phyloP scores from a whole-genome alignment of 2,797 vertebrate genomes.

The Myripristis jacobus region DNA sequence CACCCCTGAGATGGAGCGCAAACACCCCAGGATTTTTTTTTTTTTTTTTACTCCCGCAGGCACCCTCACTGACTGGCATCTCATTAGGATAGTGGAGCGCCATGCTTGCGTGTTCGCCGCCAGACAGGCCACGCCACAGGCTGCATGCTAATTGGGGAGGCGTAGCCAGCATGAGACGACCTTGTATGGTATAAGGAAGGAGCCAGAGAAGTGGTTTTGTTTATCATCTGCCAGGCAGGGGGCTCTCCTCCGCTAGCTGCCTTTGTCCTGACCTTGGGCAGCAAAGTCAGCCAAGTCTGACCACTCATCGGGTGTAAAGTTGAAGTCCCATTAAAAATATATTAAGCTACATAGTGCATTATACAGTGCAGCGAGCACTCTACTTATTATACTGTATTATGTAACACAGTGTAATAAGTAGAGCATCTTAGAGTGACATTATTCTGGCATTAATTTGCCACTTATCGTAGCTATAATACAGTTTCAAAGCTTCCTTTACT shows the following conservation, averaged over 20 bases:
- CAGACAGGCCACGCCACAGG: conserved; percentile 80
- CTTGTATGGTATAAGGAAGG: conserved; percentile 68
- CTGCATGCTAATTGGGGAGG: conserved; percentile 83
- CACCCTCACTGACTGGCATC: conserved; percentile 74
- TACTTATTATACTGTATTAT: conserved; percentile 40
- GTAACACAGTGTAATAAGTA: conserved; percentile 57
- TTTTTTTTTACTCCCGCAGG: conserved; percentile 57
- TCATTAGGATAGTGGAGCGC: conserved; percentile 76
- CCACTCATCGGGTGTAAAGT: conserved; percentile 47
- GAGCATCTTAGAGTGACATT: conserved; percentile 51
- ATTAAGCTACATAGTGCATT: conserved; percentile 35
- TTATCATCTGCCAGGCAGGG: conserved; percentile 61
- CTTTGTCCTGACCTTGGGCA: conserved; percentile 72
- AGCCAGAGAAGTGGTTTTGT: conserved; percentile 61
- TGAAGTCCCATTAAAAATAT: conserved; percentile 57
- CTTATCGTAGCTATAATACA: conserved; percentile 60
- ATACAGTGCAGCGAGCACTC: conserved; percentile 33
- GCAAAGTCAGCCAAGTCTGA: conserved; percentile 68
- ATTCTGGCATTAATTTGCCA: conserved; percentile 70
- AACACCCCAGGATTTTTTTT: conserved; percentile 52
- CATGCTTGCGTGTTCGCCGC: conserved; percentile 56
- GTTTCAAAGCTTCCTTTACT: conserved; percentile 47
- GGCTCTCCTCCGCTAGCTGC: conserved; percentile 46
- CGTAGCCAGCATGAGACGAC: conserved; percentile 75
- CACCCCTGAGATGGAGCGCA: conserved; percentile 56